A percentile compares a stretch with the other conserved stretches of the same genome.
Evolutionary conservation across 2,113 vertebrate species (phyloP).

Genomic region (Cyprinus carpio): DNA sequence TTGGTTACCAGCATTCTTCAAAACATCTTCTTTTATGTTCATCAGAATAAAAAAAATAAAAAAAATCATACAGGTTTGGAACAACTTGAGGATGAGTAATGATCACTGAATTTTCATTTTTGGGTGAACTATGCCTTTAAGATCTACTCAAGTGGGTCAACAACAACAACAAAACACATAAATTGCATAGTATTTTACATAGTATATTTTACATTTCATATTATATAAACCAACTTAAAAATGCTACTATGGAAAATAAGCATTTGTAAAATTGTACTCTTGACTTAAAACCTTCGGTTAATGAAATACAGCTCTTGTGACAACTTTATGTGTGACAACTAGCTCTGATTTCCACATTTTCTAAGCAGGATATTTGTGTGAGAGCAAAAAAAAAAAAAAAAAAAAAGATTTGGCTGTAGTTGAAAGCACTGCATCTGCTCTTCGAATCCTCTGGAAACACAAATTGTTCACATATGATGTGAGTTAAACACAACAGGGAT

Average conservation of each 20-base stretch:
- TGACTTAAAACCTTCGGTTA: neutral
- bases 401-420: neutral
- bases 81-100: too few relatives aligned
- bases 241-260: neutral
- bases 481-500: neutral
- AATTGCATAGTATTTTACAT: too few relatives aligned
- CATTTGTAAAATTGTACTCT: neutral
- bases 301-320: neutral
- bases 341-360: neutral
- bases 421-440: neutral
- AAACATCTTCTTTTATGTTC: too few relatives aligned
- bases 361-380: neutral
- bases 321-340: neutral
- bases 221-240: neutral
- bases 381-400: neutral
- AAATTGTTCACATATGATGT: neutral
- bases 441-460: neutral
- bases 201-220: neutral
- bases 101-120: neutral
- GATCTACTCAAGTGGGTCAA: neutral
- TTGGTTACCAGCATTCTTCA: too few relatives aligned
- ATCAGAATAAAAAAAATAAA: too few relatives aligned
- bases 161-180: too few relatives aligned
- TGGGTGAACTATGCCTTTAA: neutral
- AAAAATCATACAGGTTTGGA: too few relatives aligned